Conservation (phyloP, 2,797 vertebrate species). For the Scolopax bukidnonensis region DNA sequence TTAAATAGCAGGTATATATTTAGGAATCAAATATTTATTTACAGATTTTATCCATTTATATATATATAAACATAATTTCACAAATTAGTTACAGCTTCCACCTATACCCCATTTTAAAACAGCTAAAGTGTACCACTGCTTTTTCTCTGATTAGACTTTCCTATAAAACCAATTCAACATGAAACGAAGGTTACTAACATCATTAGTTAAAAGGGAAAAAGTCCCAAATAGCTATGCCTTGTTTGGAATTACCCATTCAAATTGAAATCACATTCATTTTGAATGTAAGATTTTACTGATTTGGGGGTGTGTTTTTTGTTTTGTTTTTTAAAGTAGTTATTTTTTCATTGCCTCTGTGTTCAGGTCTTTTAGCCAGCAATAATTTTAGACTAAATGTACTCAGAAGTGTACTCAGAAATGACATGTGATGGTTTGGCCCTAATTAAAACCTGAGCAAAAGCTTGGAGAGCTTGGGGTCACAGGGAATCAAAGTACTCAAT, state of each 20-base stretch:
- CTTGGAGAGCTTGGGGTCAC: background rate
- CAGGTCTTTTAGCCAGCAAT: background rate
- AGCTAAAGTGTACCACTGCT: background rate
- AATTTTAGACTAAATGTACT: background rate
- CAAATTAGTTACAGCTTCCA: background rate
- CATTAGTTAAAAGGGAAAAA: background rate
- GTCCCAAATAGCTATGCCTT: background rate
- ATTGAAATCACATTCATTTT: background rate
- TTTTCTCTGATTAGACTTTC: background rate
- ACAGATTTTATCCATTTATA: background rate
- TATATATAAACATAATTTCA: background rate
- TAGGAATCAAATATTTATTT: background rate
- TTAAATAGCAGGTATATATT: background rate
- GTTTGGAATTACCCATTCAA: background rate
- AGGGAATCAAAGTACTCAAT: background rate
- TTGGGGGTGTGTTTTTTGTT: background rate
- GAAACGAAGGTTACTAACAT: background rate
- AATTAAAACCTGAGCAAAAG: background rate
- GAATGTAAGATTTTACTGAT: background rate
- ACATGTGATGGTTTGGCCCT: background rate
- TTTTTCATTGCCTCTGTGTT: background rate
- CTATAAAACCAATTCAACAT: background rate
- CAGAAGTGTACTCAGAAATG: background rate
- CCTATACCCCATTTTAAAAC: background rate
- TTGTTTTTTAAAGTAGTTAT: background rate